Evolutionary conservation across 2,888 invertebrate species (phyloP), one percentile per base, ranked within the genome.

Genomic region (Osmoderma eremita): DNA sequence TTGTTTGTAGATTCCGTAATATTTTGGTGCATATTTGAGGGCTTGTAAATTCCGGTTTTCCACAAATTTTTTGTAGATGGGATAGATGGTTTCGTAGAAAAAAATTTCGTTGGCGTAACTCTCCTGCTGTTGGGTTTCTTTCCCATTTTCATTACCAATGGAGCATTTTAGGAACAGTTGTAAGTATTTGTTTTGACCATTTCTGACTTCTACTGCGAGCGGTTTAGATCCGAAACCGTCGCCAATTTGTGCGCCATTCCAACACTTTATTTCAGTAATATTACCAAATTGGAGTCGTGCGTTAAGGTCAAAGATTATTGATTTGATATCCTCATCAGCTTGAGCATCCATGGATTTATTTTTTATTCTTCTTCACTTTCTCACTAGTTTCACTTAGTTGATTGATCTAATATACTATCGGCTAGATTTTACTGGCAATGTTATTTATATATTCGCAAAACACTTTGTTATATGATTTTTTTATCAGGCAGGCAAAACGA

Each of bases 1-100:
- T 3, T 50, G 48, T 6, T 6, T 39, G 3, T 13, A 13, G 0
- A 36, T 24, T 0, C 30, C 58, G 49, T 68, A 74, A 65, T 58
- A 73, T 63, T 71, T 68, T 3, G 64, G 64, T 0, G 51, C 64
- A 22, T 61, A 65, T 1, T 10, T 8, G 24, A 68, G 61, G 8
- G 30, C 56, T 2, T 49, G 42, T 6, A 41, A 42, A 5, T 50
- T 22, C 15, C 51, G 42, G 8, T 38, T 39, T 15, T 61, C 38
- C 3, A 65, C 42, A 36, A 68, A 68, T 30, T 65, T 42, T 15
- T 17, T 18, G 30, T 65, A 45, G 4, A 20, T 15, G 2, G 68
- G 65, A 18, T 61, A 68, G 8, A 68, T 42, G 12, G 49, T 45
- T 2, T 30, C 15, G 42, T 68, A 68, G 51, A 68, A 68, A n/a